Base-by-base conservation (phyloP, 2,113 vertebrate species). In the Eretmochelys imbricata region DNA sequence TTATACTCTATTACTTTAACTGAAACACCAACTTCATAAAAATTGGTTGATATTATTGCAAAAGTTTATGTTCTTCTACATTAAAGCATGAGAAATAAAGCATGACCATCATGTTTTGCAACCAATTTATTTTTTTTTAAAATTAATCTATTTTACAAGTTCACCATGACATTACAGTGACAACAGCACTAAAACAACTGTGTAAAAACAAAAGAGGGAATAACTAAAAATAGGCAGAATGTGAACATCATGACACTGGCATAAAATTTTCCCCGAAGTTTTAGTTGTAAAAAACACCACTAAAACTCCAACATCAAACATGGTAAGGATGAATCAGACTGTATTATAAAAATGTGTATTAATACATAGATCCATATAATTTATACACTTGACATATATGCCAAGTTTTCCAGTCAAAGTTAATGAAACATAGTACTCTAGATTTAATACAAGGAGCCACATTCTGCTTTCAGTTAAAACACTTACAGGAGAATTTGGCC, bases 151-250 rank as follows among this genome's bases (percentile, higher is more conserved):
- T 95, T 89, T 97, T 97, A 92, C 94, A 97, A 96, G 96, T 97
- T 96, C 89, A 97, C 97, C 96, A 96, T 97, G 96, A 97, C 97
- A 97, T 96, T 95, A 96, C 96, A 97, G 94, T 97, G 96, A 97
- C 96, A 96, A 96, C 93, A 95, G 95, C 1, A 9, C 96, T 96
- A 92, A 95, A 96, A 91, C 91, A 96, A 96, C 94, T 96, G 72
- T 24, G 53, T 85, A 95, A 62, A 91, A 94, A 88, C 90, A 95
- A 97, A 97, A 97, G 95, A 69, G 48, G 88, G 89, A 35, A 93
- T 97, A 97, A 97, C 97, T 97, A 97, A 94, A 96, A 97, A 93
- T 97, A 92, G 95, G 82, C 92, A 97, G 94, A 92, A 57, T 89
- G 95, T 0, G 0, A 96, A 92, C 93, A 91, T 97, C 96, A 91